A percentile compares a stretch with the other conserved stretches of the same genome.
phyloP scores from a whole-genome alignment of 2,113 vertebrate species.

The Crypturellus undulatus region DNA sequence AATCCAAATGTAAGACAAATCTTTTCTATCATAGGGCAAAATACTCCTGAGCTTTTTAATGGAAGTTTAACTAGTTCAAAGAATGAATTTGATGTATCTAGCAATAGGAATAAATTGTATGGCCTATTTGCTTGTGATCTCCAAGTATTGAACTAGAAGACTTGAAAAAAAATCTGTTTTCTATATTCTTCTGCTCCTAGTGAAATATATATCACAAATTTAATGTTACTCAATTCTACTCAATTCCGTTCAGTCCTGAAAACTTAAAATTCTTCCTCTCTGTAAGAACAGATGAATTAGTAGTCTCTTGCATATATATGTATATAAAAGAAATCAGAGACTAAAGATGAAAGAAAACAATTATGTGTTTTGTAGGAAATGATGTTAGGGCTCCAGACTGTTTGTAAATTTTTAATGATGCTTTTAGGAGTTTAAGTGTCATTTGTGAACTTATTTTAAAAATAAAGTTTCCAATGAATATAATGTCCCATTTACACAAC shows the following conservation, averaged over 20 bases:
- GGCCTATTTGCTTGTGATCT: not conserved
- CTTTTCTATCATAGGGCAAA: not conserved
- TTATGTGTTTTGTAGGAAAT: not conserved
- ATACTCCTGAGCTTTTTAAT: not conserved
- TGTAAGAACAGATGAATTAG: not conserved
- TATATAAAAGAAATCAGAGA: not conserved
- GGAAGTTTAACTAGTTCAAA: not conserved
- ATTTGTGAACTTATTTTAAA: constrained; percentile 14
- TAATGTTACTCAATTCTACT: not conserved
- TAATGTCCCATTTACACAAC: not conserved
- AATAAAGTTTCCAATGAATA: not conserved
- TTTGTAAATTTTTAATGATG: constrained; percentile 44
- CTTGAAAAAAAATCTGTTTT: not conserved
- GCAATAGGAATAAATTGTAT: not conserved
- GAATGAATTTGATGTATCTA: not conserved
- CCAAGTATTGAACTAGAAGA: not conserved
- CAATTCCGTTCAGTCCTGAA: not conserved
- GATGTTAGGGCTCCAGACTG: not conserved
- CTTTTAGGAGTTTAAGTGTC: constrained; percentile 55
- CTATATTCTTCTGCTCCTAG: not conserved
- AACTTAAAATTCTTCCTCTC: not conserved
- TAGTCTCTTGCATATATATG: not conserved
- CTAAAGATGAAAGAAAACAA: not conserved
- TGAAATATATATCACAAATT: not conserved
- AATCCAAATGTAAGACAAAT: not conserved